Evolutionary conservation across 2,797 vertebrate genomes (phyloP), one percentile per base, ranked within the genome.

Genomic region (Gymnopithys bicolor): DNA sequence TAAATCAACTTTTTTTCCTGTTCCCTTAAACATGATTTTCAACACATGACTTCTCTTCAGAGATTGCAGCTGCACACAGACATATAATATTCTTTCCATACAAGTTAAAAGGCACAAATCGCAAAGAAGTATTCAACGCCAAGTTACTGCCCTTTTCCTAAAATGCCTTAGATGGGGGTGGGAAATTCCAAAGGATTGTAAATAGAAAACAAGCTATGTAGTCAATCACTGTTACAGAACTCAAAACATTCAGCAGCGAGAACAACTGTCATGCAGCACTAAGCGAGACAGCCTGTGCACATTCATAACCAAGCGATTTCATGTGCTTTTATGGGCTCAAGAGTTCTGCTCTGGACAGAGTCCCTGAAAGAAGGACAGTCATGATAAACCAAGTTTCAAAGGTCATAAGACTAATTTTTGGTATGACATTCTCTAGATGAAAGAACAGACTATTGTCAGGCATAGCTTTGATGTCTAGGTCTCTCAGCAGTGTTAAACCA

Each of bases 61-160:
- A 87, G 75, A 39, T 27, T 7, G 1, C 32, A 85, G 76, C 25
- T 75, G 39, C 67, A 37, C 15, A 58, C 30, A 43, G 48, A 67
- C 19, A 68, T 48, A 9, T 6, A 28, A 28, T 13, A 27, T 39
- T 90, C 41, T 58, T 85, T 49, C 60, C 70, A 60, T 5, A 23
- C 41, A 56, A 82, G 28, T 35, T 56, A 68, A 83, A 79, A 19
- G 86, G 43, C 43, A 59, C 51, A 76, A 71, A 88, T 37, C 1
- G 0, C 53, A 67, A 64, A 71, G 55, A 75, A 10, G 10, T 13
- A 58, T 64, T 62, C 13, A 68, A 77, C 23, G 76, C 73, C 76
- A 95, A 77, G 62, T 71, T 78, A 85, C 46, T 83, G 66, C 55
- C 64, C 82, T 92, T 78, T 58, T 87, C 78, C 58, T 77, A 70